Base-by-base conservation (phyloP, 2,888 invertebrate species). In the Eupithecia subfuscata region DNA sequence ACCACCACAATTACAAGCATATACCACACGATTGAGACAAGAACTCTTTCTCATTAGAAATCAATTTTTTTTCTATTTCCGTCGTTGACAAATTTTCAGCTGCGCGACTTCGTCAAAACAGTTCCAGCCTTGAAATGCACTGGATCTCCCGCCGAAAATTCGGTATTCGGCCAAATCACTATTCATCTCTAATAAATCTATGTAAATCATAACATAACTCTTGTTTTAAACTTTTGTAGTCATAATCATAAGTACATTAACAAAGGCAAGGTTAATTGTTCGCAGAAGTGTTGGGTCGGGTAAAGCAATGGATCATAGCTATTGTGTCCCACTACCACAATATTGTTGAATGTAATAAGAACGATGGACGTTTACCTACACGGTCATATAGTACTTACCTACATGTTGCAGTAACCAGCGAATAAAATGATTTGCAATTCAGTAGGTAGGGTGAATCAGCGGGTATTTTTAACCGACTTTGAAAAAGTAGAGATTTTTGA, bases 331-430 rank as follows among this genome's bases (percentile, higher is more conserved):
- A 34, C 64, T 65, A 56, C 69, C 70, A 77, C 72, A 74, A 74
- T 69, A 69, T 70, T 74, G 77, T 74, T 77, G 71, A 77, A 77
- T 72, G 77, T 74, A 72, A 74, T 77, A 70, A 48, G 74, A 77
- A 74, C 74, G 70, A 71, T 48, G 45, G 71, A 40, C 48, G 71
- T 67, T 40, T 67, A 67, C 34, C 65, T 67, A 40, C 40, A 67
- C 37, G 18, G 37, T 22, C n/a, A 67, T 34, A 65, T 16, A 4
- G 0, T 30, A 63, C 16, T 4, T 30, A 64, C 60, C 22, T 25
- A 5, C 25, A 7, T 25, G 22, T 52, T 52, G n/a, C 4, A 60
- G 25, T 60, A 56, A 60, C 12, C 60, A 25, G 25, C 60, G 12
- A 25, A 60, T 25, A 60, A 60, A 60, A 14, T 25, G 5, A 25